Conservation (phyloP, 2,888 invertebrate genomes). For the Dinocampus coccinellae region DNA sequence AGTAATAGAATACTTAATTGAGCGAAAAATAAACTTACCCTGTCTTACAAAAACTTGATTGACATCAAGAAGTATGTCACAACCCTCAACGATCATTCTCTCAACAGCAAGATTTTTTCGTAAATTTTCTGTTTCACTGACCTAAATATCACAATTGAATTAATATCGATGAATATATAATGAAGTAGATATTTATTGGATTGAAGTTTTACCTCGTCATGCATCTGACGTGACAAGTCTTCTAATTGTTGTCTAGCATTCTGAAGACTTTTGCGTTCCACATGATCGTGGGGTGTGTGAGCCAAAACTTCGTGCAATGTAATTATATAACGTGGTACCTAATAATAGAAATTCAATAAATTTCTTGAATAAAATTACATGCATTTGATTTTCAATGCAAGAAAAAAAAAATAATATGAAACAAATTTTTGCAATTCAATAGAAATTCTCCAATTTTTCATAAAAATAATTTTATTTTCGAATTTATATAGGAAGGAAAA, state of each 20-base stretch:
- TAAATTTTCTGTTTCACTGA: conserved; percentile 92
- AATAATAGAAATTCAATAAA: neutral
- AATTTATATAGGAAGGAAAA: no score
- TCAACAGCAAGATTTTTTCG: conserved; percentile 92
- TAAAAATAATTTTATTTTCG: no score
- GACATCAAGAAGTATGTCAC: conserved; percentile 91
- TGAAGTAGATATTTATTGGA: neutral
- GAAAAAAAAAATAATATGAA: neutral
- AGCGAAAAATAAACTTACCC: conserved; percentile 71
- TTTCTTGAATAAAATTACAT: neutral
- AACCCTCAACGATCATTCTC: conserved; percentile 93
- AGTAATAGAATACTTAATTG: neutral
- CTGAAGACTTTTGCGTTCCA: conserved; percentile 89
- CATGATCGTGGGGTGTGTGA: conserved; percentile 94
- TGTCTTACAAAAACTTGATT: conserved; percentile 94
- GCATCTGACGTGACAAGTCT: conserved; percentile 88
- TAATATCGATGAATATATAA: neutral
- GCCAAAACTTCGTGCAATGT: conserved; percentile 91
- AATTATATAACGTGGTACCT: conserved; percentile 93
- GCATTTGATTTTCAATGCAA: neutral
- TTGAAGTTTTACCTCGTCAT: conserved; percentile 78
- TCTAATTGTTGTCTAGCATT: conserved; percentile 90
- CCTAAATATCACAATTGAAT: conserved; percentile 69
- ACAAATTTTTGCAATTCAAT: no score
- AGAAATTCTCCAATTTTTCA: no score